Conservation (phyloP, 2,113 vertebrate genomes). For the Platycercus adscitus region DNA sequence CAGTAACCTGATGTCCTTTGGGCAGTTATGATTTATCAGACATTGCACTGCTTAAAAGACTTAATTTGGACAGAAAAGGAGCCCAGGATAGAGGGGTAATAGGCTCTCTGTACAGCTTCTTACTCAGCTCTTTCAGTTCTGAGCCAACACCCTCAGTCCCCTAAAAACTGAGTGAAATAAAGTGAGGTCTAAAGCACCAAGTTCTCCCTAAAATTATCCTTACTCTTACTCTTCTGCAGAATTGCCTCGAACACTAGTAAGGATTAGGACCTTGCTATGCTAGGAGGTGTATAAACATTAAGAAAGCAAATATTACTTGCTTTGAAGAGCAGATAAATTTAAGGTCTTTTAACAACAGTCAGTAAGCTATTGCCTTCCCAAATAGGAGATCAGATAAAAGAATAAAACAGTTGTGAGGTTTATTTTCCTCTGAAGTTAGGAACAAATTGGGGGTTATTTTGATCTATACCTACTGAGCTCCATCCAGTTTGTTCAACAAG, state of each 20-base stretch:
- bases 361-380: not conserved
- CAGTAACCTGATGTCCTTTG: not conserved
- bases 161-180: not conserved
- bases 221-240: not conserved
- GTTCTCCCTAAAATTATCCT: not conserved
- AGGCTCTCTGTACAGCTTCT: not conserved
- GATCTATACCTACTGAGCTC: not conserved
- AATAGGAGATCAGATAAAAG: not conserved
- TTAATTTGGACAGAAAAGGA: not conserved
- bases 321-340: not conserved
- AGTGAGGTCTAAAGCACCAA: not conserved
- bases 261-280: not conserved
- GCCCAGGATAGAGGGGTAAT: not conserved
- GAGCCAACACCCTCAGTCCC: not conserved
- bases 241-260: not conserved
- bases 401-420: not conserved
- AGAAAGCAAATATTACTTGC: not conserved
- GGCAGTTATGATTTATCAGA: not conserved
- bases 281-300: not conserved
- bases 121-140: not conserved
- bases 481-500: not conserved
- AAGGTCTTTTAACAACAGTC: not conserved
- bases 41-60: not conserved
- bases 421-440: not conserved
- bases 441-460: not conserved